Percentiles rank a stretch among this genome's conserved stretches.
phyloP scores from a whole-genome alignment of 2,113 vertebrate genomes.

The Poecilia latipinna region DNA sequence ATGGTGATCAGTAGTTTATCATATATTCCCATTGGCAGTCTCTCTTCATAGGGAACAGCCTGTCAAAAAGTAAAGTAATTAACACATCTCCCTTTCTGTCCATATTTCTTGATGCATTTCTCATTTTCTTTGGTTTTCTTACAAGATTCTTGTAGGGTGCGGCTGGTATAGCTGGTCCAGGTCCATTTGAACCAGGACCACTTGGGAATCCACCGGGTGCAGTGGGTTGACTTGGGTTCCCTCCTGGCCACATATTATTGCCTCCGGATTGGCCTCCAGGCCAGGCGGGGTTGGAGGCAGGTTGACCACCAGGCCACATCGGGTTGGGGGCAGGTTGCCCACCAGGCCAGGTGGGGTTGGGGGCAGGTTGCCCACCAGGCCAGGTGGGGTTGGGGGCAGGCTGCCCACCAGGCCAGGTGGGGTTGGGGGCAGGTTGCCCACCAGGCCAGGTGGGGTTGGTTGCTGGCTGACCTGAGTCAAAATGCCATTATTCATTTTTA shows the following conservation, averaged over 20 bases:
- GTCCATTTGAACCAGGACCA: conserved; percentile 3
- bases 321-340: conserved; percentile 9
- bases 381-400: conserved; percentile 3
- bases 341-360: background rate
- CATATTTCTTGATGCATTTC: background rate
- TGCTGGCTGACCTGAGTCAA: conserved; percentile 5
- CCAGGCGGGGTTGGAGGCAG: background rate
- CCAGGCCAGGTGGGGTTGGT: conserved; percentile 7
- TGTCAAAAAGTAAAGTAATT: conserved; percentile 23
- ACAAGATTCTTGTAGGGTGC: conserved; percentile 33
- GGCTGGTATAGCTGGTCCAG: background rate
- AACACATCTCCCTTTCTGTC: background rate
- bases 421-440: background rate
- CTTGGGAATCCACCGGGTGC: conserved; percentile 18
- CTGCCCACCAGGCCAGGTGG: conserved; percentile 4
- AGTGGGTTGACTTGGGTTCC: conserved; percentile 7
- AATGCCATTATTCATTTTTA: background rate
- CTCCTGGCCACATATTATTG: conserved; percentile 20
- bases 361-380: conserved; percentile 2
- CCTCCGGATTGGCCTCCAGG: background rate
- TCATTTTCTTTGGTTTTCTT: conserved; percentile 4
- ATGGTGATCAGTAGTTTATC: conserved; percentile 64
- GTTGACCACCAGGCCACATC: conserved; percentile 6
- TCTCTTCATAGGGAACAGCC: conserved; percentile 1
- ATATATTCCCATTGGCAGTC: conserved; percentile 6